These are phyloP conservation scores for Hydriomena furcata DNA, from an alignment of 2,888 invertebrate genomes.

Conservation along the genomic window DNA sequence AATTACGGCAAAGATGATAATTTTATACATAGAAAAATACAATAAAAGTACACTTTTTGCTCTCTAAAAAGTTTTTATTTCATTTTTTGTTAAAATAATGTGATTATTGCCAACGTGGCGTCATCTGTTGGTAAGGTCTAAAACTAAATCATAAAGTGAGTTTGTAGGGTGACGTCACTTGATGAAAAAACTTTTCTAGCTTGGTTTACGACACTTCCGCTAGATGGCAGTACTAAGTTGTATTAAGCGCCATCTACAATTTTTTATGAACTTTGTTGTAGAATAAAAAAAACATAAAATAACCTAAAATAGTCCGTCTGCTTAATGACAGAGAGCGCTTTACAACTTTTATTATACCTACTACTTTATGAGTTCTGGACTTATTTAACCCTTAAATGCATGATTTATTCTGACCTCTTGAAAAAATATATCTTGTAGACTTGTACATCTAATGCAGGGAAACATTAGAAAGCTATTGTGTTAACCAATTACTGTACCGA, in stretches of 20 bases:
- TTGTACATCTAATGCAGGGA: too few relatives aligned
- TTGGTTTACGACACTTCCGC: not conserved
- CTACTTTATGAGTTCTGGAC: too few relatives aligned
- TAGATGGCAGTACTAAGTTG: constrained; percentile 14
- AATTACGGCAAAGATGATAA: too few relatives aligned
- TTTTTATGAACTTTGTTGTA: not conserved
- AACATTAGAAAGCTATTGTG: too few relatives aligned
- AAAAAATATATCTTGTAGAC: too few relatives aligned
- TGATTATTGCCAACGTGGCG: not conserved
- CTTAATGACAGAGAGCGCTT: too few relatives aligned
- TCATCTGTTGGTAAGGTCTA: constrained; percentile 5
- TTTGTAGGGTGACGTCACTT: not conserved
- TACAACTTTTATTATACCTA: too few relatives aligned
- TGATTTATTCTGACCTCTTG: too few relatives aligned
- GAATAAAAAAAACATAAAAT: not conserved
- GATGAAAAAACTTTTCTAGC: not conserved
- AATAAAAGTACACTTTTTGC: not conserved
- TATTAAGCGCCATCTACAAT: constrained; percentile 10
- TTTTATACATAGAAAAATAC: not conserved
- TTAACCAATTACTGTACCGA: too few relatives aligned
- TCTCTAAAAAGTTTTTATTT: not conserved
- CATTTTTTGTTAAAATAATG: not conserved
- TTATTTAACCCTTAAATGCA: too few relatives aligned
- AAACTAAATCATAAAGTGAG: not conserved
- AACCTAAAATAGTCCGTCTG: too few relatives aligned